Evolutionary conservation across 2,888 invertebrate genomes (phyloP).

Genomic region (Philaethria dido): DNA sequence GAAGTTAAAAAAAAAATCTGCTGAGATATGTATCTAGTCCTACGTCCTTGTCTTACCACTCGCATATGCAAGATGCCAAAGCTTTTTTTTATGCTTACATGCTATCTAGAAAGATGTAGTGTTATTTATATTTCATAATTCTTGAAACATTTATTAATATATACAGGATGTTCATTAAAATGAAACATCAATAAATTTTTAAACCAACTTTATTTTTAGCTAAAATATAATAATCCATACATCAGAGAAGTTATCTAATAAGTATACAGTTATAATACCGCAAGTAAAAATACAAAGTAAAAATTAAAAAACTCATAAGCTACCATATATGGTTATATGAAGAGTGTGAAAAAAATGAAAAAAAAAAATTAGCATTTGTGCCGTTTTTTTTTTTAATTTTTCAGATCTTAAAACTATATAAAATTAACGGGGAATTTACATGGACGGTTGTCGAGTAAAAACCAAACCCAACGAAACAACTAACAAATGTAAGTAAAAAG

Average conservation of each 20-base stretch:
- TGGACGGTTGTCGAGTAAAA: slow-evolving; percentile 71
- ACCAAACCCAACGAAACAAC: slow-evolving; percentile 40
- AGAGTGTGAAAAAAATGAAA: slow-evolving; percentile 50
- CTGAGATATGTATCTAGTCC: too few relatives aligned
- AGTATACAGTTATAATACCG: slow-evolving; percentile 77
- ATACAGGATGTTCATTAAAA: slow-evolving; percentile 45
- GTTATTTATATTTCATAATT: not conserved
- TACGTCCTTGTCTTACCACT: too few relatives aligned
- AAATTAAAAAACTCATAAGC: slow-evolving; percentile 53
- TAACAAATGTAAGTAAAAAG: slow-evolving; percentile 30
- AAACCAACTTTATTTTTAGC: slow-evolving; percentile 85
- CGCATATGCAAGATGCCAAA: too few relatives aligned
- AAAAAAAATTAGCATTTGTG: slow-evolving; percentile 50
- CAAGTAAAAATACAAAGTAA: slow-evolving; percentile 60
- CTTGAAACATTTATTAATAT: not conserved
- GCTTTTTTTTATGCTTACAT: too few relatives aligned
- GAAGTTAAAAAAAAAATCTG: too few relatives aligned
- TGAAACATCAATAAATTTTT: slow-evolving; percentile 66
- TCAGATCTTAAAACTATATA: slow-evolving; percentile 45
- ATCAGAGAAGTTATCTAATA: slow-evolving; percentile 78
- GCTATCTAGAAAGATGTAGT: too few relatives aligned
- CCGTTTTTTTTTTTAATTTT: slow-evolving; percentile 30
- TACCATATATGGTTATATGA: slow-evolving; percentile 61
- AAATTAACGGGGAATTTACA: slow-evolving; percentile 41
- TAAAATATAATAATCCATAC: slow-evolving; percentile 84